Conservation (phyloP, 1,140 invertebrate genomes). For the Heliconius eleuchia region DNA sequence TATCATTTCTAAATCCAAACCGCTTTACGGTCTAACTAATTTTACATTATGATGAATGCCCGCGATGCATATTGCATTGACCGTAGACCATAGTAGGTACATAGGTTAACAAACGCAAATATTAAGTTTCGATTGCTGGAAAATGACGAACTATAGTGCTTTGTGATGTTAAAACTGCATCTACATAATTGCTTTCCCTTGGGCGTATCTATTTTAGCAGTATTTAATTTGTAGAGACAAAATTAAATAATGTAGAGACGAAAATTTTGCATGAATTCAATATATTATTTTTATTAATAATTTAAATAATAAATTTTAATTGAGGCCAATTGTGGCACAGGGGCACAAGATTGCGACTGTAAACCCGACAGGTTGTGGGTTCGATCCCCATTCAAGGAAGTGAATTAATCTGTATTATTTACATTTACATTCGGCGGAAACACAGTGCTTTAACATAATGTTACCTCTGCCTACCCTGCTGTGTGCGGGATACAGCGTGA, state of each 20-base stretch:
- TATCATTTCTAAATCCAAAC: slow-evolving; percentile 22
- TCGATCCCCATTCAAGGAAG: too few relatives aligned
- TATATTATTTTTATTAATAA: too few relatives aligned
- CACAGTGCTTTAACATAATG: too few relatives aligned
- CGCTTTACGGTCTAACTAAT: slow-evolving; percentile 16
- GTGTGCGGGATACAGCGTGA: too few relatives aligned
- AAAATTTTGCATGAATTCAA: fast-evolving
- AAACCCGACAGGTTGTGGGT: too few relatives aligned
- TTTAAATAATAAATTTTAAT: too few relatives aligned
- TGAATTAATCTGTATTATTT: too few relatives aligned
- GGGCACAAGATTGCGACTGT: too few relatives aligned
- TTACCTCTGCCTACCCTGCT: too few relatives aligned
- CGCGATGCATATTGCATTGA: slow-evolving; percentile 9
- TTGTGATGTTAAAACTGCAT: slow-evolving; percentile 7
- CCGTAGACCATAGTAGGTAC: not conserved
- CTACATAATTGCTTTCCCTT: slow-evolving; percentile 5
- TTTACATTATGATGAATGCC: slow-evolving; percentile 11
- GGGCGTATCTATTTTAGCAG: not conserved
- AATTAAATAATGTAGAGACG: too few relatives aligned
- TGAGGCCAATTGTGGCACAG: too few relatives aligned
- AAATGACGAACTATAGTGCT: slow-evolving; percentile 14
- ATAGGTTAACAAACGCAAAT: slow-evolving; percentile 20
- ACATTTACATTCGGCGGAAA: too few relatives aligned
- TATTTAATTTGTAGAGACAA: not conserved
- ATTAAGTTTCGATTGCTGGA: slow-evolving; percentile 18